Evolutionary conservation across 2,113 vertebrate genomes (phyloP).

Genomic region (Thamnaconus septentrionalis): DNA sequence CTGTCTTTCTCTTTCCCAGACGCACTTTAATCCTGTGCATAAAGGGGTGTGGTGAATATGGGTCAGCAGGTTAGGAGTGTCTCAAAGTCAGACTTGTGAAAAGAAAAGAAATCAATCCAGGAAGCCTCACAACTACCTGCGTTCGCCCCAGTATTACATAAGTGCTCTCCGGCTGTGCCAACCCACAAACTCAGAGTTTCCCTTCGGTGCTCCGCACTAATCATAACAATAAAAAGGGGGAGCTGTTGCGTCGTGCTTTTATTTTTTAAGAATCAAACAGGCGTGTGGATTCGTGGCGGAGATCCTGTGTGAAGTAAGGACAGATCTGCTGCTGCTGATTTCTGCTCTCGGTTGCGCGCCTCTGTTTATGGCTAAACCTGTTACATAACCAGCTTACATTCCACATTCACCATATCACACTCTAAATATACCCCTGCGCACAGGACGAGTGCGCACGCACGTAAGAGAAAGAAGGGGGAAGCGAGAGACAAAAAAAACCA

Average conservation of each 20-base stretch:
- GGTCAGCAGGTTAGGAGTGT: constrained; percentile 82
- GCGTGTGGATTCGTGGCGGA: neutral
- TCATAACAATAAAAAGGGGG: neutral
- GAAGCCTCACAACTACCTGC: constrained; percentile 65
- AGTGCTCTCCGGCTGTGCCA: constrained; percentile 66
- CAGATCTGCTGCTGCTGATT: constrained; percentile 54
- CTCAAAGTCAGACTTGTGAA: constrained; percentile 68
- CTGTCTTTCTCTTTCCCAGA: constrained; percentile 69
- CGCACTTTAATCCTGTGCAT: constrained; percentile 70
- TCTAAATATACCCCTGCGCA: constrained; percentile 84
- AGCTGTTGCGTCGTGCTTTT: neutral
- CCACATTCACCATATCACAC: constrained; percentile 87
- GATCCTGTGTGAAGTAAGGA: constrained; percentile 18
- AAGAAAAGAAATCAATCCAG: constrained; percentile 63
- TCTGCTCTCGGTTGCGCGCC: constrained; percentile 65
- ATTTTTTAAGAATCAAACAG: neutral
- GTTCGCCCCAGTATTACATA: constrained; percentile 74
- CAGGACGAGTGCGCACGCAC: constrained; percentile 34
- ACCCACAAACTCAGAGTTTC: constrained; percentile 59
- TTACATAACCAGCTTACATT: constrained; percentile 97
- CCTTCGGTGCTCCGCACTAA: constrained; percentile 6
- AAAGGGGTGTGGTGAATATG: constrained; percentile 74
- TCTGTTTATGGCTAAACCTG: constrained; percentile 94
- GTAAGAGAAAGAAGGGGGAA: no score
- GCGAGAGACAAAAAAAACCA: no score